phyloP scores from a whole-genome alignment of 1,140 invertebrate species.

The Drosophila elegans region DNA sequence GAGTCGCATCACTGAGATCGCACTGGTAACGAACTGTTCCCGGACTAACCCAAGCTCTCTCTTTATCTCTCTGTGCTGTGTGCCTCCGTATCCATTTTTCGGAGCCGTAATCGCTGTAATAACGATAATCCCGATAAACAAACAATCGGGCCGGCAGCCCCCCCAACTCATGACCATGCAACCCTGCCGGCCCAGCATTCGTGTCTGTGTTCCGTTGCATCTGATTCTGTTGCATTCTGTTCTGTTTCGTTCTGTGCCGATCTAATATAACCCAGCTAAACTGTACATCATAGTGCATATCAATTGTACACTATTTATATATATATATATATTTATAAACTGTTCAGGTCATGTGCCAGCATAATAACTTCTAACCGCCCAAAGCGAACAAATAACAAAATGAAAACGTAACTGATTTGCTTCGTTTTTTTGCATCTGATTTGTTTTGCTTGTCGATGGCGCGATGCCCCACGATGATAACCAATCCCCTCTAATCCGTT shows the following conservation, averaged over 20 bases:
- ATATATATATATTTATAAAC: neutral
- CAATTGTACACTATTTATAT: conserved; percentile 23
- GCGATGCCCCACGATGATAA: conserved; percentile 41
- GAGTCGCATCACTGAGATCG: conserved; percentile 92
- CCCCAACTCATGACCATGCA: conserved; percentile 24
- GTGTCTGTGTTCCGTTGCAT: conserved; percentile 39
- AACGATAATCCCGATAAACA: conserved; percentile 27
- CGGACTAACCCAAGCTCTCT: conserved; percentile 62
- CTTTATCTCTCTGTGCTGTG: conserved; percentile 32
- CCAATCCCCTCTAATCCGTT: conserved; percentile 18
- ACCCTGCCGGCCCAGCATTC: conserved; percentile 15
- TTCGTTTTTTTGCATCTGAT: conserved; percentile 37
- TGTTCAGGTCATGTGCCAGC: conserved; percentile 29
- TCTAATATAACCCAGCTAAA: conserved; percentile 30
- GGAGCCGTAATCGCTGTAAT: conserved; percentile 36
- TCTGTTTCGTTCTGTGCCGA: conserved; percentile 44
- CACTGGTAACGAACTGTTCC: conserved; percentile 88
- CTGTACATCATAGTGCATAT: conserved; percentile 32
- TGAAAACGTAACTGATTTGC: conserved; percentile 10
- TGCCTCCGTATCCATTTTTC: conserved; percentile 33
- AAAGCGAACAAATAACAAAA: neutral
- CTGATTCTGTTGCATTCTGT: conserved; percentile 44
- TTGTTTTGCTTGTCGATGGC: conserved; percentile 40
- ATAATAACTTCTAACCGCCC: conserved; percentile 38
- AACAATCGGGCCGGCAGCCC: conserved; percentile 17